These are phyloP conservation scores for Polymixis lichenea DNA, from an alignment of 2,888 invertebrate species.

Conservation along the genomic window DNA sequence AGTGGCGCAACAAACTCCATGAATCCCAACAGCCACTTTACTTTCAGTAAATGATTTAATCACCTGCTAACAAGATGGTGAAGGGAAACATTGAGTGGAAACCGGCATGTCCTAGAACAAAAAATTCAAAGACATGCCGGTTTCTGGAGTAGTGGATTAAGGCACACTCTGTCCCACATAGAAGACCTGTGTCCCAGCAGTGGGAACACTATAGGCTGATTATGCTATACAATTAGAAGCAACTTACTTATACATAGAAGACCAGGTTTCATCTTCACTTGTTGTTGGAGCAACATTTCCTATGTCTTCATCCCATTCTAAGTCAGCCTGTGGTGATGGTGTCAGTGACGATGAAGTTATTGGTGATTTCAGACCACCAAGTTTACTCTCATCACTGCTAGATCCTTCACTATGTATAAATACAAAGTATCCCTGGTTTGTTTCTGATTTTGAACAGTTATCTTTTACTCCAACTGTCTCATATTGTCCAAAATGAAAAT, in stretches of 20 bases:
- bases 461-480: conserved; percentile 62
- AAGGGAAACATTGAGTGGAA: too few species aligned
- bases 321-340: conserved; percentile 85
- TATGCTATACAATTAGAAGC: not conserved
- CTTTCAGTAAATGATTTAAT: too few species aligned
- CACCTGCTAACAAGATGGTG: too few species aligned
- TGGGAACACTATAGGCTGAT: too few species aligned
- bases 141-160: too few species aligned
- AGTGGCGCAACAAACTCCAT: too few species aligned
- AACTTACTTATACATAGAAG: conserved; percentile 87
- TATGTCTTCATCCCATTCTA: conserved; percentile 95
- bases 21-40: too few species aligned
- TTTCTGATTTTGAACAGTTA: conserved; percentile 68
- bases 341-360: conserved; percentile 75
- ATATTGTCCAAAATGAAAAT: conserved; percentile 66
- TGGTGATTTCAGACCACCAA: conserved; percentile 75
- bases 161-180: too few species aligned
- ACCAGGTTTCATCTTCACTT: conserved; percentile 90
- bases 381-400: conserved; percentile 82
- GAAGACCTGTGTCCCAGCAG: too few species aligned
- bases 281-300: conserved; percentile 88
- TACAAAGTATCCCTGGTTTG: conserved; percentile 84
- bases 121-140: too few species aligned
- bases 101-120: too few species aligned
- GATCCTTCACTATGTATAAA: conserved; percentile 85